Conservation (phyloP, 2,113 vertebrate species). For the Rostratula benghalensis region DNA sequence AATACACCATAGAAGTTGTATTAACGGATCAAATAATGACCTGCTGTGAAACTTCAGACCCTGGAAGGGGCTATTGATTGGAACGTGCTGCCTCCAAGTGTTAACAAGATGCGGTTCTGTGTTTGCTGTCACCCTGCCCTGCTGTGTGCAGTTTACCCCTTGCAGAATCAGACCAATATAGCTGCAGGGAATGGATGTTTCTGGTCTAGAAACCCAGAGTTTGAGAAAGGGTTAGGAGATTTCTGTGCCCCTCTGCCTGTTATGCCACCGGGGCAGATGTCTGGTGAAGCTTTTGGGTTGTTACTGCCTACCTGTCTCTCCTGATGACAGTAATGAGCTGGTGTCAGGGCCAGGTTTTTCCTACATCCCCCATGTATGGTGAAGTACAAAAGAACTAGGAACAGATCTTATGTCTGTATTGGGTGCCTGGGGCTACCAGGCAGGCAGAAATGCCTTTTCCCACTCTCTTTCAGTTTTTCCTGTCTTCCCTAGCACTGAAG, state of each 20-base stretch:
- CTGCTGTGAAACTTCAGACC: conserved; percentile 15
- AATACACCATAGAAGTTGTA: conserved; percentile 1
- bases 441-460: not conserved
- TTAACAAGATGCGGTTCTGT: not conserved
- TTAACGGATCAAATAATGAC: not conserved
- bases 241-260: not conserved
- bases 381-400: not conserved
- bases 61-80: not conserved
- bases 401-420: fast-evolving
- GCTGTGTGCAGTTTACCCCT: not conserved
- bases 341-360: not conserved
- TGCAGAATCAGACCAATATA: not conserved
- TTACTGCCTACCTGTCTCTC: not conserved
- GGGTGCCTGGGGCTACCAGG: not conserved
- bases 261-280: fast-evolving
- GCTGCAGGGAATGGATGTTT: not conserved
- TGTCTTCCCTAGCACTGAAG: not conserved
- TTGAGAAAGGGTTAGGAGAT: not conserved
- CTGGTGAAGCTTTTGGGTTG: not conserved
- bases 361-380: fast-evolving
- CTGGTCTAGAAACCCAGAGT: not conserved
- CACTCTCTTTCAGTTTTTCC: fast-evolving
- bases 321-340: not conserved
- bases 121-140: not conserved
- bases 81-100: not conserved